These are phyloP conservation scores for Leptinotarsa rubiginosa DNA, from an alignment of 2,888 invertebrate genomes.

Conservation along the genomic window DNA sequence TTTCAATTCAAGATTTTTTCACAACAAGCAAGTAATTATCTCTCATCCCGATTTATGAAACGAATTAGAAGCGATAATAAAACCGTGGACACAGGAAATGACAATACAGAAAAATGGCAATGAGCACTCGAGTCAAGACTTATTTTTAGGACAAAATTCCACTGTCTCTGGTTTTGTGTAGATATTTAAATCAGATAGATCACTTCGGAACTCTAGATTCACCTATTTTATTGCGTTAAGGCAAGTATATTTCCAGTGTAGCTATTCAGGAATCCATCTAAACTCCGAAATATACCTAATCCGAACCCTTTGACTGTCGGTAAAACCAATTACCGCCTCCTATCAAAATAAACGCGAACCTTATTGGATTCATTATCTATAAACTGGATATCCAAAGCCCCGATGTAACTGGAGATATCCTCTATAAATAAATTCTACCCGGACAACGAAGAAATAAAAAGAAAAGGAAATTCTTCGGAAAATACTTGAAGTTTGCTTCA, in stretches of 20 bases:
- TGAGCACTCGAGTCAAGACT: background rate
- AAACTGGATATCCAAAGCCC: conserved; percentile 5
- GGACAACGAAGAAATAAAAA: conserved; percentile 6
- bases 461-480: conserved; percentile 17
- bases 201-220: background rate
- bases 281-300: background rate
- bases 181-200: background rate
- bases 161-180: background rate
- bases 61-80: background rate
- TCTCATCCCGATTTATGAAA: background rate
- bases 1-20: too few species aligned
- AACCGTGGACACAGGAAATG: background rate
- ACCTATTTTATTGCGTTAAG: background rate
- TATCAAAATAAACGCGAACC: conserved; percentile 12
- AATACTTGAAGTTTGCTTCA: conserved; percentile 18
- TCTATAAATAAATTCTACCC: conserved; percentile 16
- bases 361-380: conserved; percentile 14
- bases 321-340: conserved; percentile 10
- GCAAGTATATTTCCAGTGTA: background rate
- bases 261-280: background rate
- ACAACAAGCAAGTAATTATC: background rate
- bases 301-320: conserved; percentile 3
- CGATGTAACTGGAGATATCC: conserved; percentile 12
- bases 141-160: conserved; percentile 10
- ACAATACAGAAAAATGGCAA: background rate